Conservation (phyloP, 2,888 invertebrate genomes). For the Villa cingulata region DNA sequence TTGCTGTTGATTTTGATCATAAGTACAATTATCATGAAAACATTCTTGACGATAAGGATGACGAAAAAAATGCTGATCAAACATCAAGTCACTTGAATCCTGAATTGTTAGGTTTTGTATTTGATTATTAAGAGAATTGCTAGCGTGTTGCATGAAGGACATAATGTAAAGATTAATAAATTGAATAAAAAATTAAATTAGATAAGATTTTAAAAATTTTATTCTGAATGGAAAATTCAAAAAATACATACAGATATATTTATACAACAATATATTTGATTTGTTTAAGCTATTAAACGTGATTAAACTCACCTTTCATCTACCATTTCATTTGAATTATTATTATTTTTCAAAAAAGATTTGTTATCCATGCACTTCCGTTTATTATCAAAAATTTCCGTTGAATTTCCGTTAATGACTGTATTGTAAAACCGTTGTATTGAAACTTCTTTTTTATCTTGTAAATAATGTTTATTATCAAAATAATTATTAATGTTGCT, state of each 20-base stretch:
- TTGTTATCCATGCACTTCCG: not conserved
- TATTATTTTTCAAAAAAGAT: not conserved
- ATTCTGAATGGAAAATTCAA: no score
- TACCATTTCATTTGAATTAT: not conserved
- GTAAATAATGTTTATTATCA: no score
- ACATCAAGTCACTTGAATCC: conserved; percentile 16
- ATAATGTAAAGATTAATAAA: no score
- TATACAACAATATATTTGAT: no score
- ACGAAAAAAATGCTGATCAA: not conserved
- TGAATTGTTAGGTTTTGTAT: conserved; percentile 20
- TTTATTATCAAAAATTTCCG: not conserved
- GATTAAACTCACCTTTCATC: not conserved
- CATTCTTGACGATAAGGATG: not conserved
- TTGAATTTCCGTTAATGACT: not conserved
- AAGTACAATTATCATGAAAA: no score
- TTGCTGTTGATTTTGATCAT: not conserved
- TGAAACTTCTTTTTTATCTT: no score
- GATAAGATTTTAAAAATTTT: no score
- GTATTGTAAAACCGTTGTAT: no score
- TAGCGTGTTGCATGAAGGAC: not conserved
- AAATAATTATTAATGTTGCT: no score
- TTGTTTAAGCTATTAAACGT: no score
- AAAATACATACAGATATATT: no score
- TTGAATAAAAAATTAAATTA: no score
- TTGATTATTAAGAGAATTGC: conserved; percentile 18